Percentiles rank a stretch among this genome's conserved stretches.
These are phyloP conservation scores for Trematomus bernacchii DNA, from an alignment of 2,797 vertebrate genomes.

Conservation along the genomic window DNA sequence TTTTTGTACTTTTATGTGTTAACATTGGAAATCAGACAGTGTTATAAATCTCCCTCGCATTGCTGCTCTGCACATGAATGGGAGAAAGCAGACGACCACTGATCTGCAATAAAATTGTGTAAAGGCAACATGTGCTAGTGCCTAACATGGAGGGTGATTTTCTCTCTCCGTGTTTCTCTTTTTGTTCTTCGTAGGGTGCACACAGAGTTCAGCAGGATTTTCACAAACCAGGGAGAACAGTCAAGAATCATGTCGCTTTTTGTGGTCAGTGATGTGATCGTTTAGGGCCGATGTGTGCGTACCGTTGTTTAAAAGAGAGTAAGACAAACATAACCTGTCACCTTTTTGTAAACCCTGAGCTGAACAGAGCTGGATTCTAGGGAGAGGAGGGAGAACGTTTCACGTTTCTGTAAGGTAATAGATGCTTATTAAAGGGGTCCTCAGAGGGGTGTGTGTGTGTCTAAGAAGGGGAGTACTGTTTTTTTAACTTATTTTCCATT, in stretches of 20 bases:
- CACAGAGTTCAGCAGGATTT: slow-evolving; percentile 48
- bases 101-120: neutral
- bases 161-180: slow-evolving; percentile 11
- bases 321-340: slow-evolving; percentile 47
- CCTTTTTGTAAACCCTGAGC: slow-evolving; percentile 33
- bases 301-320: slow-evolving; percentile 46
- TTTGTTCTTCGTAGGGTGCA: slow-evolving; percentile 36
- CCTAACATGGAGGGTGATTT: slow-evolving; percentile 11
- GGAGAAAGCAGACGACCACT: neutral
- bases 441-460: slow-evolving; percentile 43
- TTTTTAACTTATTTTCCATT: slow-evolving; percentile 76
- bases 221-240: slow-evolving; percentile 25
- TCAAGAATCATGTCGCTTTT: slow-evolving; percentile 41
- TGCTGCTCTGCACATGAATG: slow-evolving; percentile 1
- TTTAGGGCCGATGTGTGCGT: slow-evolving; percentile 34
- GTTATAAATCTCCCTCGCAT: neutral
- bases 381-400: slow-evolving; percentile 46
- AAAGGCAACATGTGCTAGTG: neutral
- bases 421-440: slow-evolving; percentile 72
- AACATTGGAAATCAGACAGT: neutral
- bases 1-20: neutral
- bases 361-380: slow-evolving; percentile 29
- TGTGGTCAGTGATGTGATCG: slow-evolving; percentile 44
- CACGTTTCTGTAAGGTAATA: slow-evolving; percentile 67
- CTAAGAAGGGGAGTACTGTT: slow-evolving; percentile 52